These are phyloP conservation scores for Mus spicilegus DNA, from an alignment of 2,113 vertebrate species.

Conservation along the genomic window DNA sequence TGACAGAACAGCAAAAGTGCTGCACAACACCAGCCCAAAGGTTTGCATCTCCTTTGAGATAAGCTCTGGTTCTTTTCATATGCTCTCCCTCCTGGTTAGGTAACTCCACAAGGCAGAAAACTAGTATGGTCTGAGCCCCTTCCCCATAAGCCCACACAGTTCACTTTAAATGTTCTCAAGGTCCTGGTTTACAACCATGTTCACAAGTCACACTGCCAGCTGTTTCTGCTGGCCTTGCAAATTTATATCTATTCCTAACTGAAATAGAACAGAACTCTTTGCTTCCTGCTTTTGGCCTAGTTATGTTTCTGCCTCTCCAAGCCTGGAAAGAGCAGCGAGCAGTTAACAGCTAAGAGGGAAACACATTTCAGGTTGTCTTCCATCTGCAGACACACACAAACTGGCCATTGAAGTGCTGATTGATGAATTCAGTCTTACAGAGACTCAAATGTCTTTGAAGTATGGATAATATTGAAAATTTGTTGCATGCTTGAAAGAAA, in stretches of 20 bases:
- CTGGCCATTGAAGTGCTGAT: no score
- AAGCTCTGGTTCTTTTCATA: fast-evolving
- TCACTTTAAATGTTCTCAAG: not conserved
- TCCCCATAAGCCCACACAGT: not conserved
- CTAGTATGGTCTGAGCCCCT: not conserved
- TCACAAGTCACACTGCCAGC: not conserved
- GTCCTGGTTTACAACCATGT: not conserved
- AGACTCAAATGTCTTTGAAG: not conserved
- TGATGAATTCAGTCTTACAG: not conserved
- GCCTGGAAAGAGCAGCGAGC: not conserved
- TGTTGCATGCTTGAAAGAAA: not conserved
- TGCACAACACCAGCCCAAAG: not conserved
- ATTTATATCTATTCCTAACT: not conserved
- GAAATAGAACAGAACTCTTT: not conserved
- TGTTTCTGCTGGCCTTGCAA: not conserved
- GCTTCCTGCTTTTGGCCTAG: not conserved
- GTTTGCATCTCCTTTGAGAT: not conserved
- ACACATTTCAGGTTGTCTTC: not conserved
- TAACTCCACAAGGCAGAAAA: not conserved
- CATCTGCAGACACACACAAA: not conserved
- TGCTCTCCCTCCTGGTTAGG: not conserved
- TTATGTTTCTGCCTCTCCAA: not conserved
- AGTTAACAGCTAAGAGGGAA: not conserved
- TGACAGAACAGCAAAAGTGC: not conserved
- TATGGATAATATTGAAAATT: not conserved